phyloP scores from a whole-genome alignment of 35 echinoderm and acorn worm species.

The Diadema setosum region DNA sequence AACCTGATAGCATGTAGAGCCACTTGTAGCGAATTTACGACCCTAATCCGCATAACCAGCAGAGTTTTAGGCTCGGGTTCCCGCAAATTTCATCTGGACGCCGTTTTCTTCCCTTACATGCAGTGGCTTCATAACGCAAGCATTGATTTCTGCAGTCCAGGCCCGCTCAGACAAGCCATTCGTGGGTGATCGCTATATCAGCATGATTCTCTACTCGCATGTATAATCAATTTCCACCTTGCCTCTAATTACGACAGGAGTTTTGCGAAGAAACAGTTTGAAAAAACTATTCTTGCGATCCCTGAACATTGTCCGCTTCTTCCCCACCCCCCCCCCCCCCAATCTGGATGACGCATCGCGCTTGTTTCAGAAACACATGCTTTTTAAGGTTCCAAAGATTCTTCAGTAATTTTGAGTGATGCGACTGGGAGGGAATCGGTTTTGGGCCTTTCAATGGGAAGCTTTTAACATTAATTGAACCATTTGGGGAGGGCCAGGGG shows the following conservation, averaged over 20 bases:
- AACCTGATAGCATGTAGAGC: conserved; percentile 22
- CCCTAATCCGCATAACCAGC: conserved; percentile 30
- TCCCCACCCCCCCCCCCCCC: too few species aligned
- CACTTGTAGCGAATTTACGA: conserved; percentile 27
- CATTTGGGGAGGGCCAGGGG: background rate
- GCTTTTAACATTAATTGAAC: conserved; percentile 26
- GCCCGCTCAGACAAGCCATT: background rate
- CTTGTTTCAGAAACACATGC: too few species aligned
- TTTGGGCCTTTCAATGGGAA: background rate
- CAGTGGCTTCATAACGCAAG: conserved; percentile 1
- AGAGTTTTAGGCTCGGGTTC: conserved; percentile 14
- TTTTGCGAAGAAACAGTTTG: too few species aligned
- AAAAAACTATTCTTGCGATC: too few species aligned
- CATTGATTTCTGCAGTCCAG: conserved; percentile 1
- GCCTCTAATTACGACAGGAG: too few species aligned
- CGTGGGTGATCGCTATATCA: background rate
- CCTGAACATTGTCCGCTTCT: too few species aligned
- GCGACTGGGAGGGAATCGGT: background rate
- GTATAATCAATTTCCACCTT: background rate
- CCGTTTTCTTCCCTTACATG: background rate
- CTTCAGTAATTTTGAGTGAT: background rate
- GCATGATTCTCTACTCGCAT: background rate
- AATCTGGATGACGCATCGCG: too few species aligned
- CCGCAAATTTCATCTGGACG: conserved; percentile 20
- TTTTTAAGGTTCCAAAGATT: too few species aligned